These are phyloP conservation scores for Tetraodon nigroviridis DNA, from an alignment of 2,113 vertebrate genomes.

Conservation along the genomic window DNA sequence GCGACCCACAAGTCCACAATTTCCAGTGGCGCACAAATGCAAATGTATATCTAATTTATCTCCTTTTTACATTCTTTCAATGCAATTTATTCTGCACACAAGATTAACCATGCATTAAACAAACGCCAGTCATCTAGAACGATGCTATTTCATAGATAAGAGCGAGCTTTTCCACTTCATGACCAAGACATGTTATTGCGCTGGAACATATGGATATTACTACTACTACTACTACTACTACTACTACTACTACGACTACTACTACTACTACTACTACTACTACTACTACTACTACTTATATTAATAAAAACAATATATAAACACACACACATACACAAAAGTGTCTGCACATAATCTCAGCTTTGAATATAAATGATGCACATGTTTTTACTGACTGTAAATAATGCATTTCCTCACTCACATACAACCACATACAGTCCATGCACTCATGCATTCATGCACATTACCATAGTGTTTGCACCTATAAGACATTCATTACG, in stretches of 20 bases:
- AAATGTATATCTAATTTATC: conserved; percentile 43
- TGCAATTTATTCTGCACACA: conserved; percentile 40
- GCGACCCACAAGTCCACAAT: conserved; percentile 23
- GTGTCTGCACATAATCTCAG: neutral
- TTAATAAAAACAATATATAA: too few relatives aligned
- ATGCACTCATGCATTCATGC: neutral
- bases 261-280: too few relatives aligned
- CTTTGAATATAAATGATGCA: neutral
- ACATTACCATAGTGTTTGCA: conserved; percentile 8
- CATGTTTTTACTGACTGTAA: neutral
- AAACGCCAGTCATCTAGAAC: conserved; percentile 6
- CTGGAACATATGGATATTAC: too few relatives aligned
- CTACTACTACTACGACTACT: too few relatives aligned
- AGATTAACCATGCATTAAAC: conserved; percentile 21
- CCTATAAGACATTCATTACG: conserved; percentile 33
- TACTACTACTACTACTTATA: too few relatives aligned
- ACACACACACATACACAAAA: conserved; percentile 5
- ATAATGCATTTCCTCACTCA: conserved; percentile 2
- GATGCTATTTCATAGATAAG: neutral
- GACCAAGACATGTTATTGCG: too few relatives aligned
- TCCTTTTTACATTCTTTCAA: conserved; percentile 19
- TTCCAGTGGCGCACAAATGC: conserved; percentile 28
- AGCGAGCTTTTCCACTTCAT: too few relatives aligned
- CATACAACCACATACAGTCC: neutral
- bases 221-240: too few relatives aligned